Conservation (phyloP, 2,113 vertebrate genomes). For the Heteronetta atricapilla region DNA sequence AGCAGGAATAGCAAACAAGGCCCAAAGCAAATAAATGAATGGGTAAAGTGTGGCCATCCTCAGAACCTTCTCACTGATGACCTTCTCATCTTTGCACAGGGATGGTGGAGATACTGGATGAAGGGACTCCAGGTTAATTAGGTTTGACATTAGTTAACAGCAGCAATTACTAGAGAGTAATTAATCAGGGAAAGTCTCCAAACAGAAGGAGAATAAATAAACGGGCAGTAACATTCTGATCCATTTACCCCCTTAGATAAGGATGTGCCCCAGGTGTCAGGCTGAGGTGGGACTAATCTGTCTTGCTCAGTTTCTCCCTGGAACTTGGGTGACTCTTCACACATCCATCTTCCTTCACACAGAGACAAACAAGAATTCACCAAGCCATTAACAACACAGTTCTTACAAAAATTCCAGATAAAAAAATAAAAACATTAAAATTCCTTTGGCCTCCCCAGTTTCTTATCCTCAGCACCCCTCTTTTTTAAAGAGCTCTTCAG, state of each 20-base stretch:
- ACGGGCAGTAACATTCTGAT: conserved; percentile 71
- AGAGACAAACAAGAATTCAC: conserved; percentile 61
- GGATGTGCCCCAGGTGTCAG: conserved; percentile 78
- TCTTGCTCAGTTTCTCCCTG: conserved; percentile 73
- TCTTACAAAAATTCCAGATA: neutral
- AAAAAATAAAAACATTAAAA: neutral
- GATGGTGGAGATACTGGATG: conserved; percentile 65
- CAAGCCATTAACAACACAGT: conserved; percentile 40
- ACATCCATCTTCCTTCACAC: conserved; percentile 64
- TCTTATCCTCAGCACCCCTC: neutral
- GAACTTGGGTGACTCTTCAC: conserved; percentile 68
- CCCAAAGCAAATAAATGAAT: conserved; percentile 87
- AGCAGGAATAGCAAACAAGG: conserved; percentile 86
- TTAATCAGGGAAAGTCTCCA: conserved; percentile 89
- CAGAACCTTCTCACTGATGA: conserved; percentile 71
- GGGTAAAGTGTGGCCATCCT: conserved; percentile 71
- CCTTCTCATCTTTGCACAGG: conserved; percentile 66
- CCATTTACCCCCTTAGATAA: conserved; percentile 74
- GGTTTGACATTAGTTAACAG: conserved; percentile 84
- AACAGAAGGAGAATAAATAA: conserved; percentile 87
- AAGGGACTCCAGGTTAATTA: conserved; percentile 81
- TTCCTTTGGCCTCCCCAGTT: neutral
- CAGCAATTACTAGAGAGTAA: conserved; percentile 81
- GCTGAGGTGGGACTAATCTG: conserved; percentile 73
- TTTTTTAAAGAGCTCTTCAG: neutral